These are phyloP conservation scores for Rhea americana DNA, from an alignment of 2,113 vertebrate genomes.

Conservation along the genomic window DNA sequence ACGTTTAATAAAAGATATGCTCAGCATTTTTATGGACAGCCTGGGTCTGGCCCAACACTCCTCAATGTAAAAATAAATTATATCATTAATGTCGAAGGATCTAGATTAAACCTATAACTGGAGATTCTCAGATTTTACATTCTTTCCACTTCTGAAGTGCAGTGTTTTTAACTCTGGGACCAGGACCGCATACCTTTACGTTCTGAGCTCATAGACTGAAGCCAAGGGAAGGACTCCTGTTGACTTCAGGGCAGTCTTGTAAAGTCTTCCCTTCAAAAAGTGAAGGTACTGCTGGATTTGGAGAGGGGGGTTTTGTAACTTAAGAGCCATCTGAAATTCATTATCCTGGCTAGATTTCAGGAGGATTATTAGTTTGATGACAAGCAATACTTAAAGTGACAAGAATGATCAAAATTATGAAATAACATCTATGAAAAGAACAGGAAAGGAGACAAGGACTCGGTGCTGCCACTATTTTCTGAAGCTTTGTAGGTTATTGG, in stretches of 20 bases:
- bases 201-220: background rate
- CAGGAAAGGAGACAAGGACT: background rate
- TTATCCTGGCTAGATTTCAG: background rate
- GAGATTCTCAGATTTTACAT: background rate
- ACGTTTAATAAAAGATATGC: slow-evolving; percentile 36
- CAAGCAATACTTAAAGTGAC: background rate
- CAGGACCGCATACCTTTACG: background rate
- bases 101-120: background rate
- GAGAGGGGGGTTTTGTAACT: background rate
- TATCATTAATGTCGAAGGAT: slow-evolving; percentile 1
- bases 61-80: background rate
- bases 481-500: background rate
- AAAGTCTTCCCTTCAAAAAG: background rate
- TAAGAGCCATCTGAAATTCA: background rate
- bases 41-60: background rate
- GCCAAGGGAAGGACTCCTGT: background rate
- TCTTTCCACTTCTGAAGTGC: background rate
- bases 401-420: background rate
- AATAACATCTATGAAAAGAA: background rate
- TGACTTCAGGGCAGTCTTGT: background rate
- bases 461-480: background rate
- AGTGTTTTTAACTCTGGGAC: background rate
- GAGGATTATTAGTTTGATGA: background rate
- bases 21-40: slow-evolving; percentile 46
- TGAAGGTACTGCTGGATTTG: background rate